Evolutionary conservation across 2,797 vertebrate species (phyloP).

Genomic region (Pseudopleuronectes americanus): DNA sequence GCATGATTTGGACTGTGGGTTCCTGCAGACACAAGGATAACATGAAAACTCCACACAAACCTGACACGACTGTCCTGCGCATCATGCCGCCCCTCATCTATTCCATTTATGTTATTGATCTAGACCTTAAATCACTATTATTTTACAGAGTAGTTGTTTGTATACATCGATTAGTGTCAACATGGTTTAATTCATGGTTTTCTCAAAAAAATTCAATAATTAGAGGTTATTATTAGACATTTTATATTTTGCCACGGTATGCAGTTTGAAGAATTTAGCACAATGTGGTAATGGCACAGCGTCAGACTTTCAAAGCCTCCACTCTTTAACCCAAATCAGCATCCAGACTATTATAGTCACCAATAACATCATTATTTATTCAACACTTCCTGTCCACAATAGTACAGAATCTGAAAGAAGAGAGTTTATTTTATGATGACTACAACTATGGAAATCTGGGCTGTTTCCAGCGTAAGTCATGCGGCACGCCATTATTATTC

Average conservation of each 20-base stretch:
- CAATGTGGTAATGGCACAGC: background rate
- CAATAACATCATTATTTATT: background rate
- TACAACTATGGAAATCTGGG: constrained; percentile 7
- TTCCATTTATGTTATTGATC: background rate
- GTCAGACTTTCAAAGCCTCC: background rate
- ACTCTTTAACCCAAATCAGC: background rate
- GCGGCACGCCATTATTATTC: constrained; percentile 56
- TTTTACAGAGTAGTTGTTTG: background rate
- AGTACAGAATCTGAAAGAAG: background rate
- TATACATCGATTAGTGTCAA: background rate
- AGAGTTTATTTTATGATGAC: background rate
- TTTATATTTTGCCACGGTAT: no score
- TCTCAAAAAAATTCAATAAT: no score
- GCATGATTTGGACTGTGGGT: no score
- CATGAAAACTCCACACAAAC: no score
- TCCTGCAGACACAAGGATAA: no score
- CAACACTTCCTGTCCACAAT: background rate
- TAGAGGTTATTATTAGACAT: no score
- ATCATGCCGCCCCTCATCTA: no score
- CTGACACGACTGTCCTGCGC: no score
- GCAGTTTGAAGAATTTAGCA: no score
- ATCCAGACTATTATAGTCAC: background rate
- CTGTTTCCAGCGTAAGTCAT: constrained; percentile 29
- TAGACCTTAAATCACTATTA: background rate
- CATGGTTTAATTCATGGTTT: no score